phyloP scores from a whole-genome alignment of 2,113 vertebrate genomes.

The Coryphaenoides rupestris region DNA sequence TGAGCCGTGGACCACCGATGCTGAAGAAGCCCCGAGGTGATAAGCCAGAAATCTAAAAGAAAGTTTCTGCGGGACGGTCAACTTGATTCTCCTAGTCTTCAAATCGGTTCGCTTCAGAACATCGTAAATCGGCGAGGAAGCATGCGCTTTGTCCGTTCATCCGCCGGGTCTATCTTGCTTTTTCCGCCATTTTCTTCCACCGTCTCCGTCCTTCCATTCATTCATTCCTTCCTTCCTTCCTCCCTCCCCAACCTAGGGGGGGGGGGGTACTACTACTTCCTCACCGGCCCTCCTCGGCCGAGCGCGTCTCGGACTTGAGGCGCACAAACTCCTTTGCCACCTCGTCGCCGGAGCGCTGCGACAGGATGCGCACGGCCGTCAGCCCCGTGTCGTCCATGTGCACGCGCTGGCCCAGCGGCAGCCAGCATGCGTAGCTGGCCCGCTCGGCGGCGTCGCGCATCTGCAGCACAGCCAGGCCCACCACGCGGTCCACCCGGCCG shows the following conservation, averaged over 20 bases:
- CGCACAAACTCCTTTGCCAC: conserved; percentile 96
- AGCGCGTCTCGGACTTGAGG: conserved; percentile 93
- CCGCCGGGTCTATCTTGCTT: no score
- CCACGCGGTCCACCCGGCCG: conserved; percentile 88
- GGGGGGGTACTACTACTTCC: no score
- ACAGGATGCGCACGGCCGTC: conserved; percentile 92
- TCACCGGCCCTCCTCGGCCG: conserved; percentile 90
- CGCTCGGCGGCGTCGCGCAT: conserved; percentile 84
- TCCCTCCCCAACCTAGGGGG: neutral
- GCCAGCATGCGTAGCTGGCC: conserved; percentile 94
- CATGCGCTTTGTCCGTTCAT: no score
- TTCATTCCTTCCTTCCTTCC: neutral
- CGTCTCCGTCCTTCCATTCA: neutral
- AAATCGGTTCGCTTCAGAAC: no score
- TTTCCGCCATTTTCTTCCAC: neutral
- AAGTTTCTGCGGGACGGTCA: no score
- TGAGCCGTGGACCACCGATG: no score
- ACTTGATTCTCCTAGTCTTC: no score
- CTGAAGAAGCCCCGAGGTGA: no score
- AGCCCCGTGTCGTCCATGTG: conserved; percentile 95
- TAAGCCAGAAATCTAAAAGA: no score
- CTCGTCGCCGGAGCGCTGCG: conserved; percentile 95
- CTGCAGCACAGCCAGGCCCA: conserved; percentile 89
- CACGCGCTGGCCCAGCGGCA: conserved; percentile 84
- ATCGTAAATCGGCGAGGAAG: no score